Percentiles rank a stretch among this genome's conserved stretches.
phyloP scores from a whole-genome alignment of 2,888 invertebrate species.

The Spilarctia lutea region DNA sequence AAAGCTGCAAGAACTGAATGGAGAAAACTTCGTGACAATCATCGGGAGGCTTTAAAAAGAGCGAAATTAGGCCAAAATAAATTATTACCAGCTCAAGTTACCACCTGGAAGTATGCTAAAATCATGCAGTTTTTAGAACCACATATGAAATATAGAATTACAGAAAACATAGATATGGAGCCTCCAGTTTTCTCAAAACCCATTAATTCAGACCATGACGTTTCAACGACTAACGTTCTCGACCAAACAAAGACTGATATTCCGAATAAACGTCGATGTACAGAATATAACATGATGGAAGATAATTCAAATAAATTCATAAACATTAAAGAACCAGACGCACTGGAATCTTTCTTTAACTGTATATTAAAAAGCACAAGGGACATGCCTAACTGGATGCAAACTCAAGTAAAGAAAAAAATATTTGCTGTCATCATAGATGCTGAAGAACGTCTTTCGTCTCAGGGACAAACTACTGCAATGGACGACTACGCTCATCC shows the following conservation, averaged over 20 bases:
- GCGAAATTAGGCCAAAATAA: constrained; percentile 81
- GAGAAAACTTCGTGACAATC: constrained; percentile 80
- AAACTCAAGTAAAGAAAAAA: constrained; percentile 81
- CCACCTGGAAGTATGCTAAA: constrained; percentile 83
- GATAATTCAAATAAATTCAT: constrained; percentile 30
- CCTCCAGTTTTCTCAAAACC: constrained; percentile 43
- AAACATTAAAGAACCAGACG: constrained; percentile 61
- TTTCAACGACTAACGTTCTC: constrained; percentile 62
- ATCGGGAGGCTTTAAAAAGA: constrained; percentile 77
- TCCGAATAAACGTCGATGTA: constrained; percentile 61
- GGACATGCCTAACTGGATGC: constrained; percentile 80
- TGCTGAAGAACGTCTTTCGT: constrained; percentile 73
- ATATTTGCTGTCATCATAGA: constrained; percentile 80
- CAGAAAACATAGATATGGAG: constrained; percentile 78
- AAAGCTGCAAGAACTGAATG: constrained; percentile 78
- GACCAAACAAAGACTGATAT: constrained; percentile 47
- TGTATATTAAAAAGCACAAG: constrained; percentile 76
- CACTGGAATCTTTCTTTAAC: constrained; percentile 77
- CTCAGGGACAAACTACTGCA: constrained; percentile 47
- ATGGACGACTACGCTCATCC: constrained; percentile 29
- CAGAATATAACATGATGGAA: constrained; percentile 40
- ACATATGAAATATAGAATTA: constrained; percentile 81
- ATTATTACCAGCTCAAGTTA: constrained; percentile 78
- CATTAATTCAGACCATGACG: constrained; percentile 66
- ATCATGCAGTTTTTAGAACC: constrained; percentile 82